Evolutionary conservation across 2,113 vertebrate species (phyloP).

Genomic region (Vidua macroura): DNA sequence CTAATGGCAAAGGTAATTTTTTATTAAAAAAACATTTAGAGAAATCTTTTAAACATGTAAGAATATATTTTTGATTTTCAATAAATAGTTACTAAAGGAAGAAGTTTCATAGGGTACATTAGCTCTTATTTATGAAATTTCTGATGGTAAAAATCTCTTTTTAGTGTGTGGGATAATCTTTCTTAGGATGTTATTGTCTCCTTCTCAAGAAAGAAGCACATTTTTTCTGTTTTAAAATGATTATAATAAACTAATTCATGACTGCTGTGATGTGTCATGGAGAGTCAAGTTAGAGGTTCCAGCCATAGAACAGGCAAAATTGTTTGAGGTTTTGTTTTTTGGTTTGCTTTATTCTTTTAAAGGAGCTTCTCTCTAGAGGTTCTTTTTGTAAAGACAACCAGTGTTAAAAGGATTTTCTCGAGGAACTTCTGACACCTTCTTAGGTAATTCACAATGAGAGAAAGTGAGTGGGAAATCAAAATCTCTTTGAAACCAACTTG

Average conservation of each 20-base stretch:
- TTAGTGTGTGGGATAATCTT: neutral
- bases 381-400: neutral
- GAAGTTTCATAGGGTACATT: neutral
- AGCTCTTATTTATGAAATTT: neutral
- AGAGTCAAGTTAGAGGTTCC: neutral
- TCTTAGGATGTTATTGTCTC: neutral
- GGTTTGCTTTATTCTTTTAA: neutral
- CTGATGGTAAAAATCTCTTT: neutral
- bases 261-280: neutral
- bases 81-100: neutral
- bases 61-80: neutral
- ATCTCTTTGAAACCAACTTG: constrained; percentile 16
- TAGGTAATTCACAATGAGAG: constrained; percentile 25
- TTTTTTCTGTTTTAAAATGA: neutral
- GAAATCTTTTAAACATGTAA: neutral
- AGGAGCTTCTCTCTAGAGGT: neutral
- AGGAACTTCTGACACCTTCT: constrained; percentile 39
- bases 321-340: neutral
- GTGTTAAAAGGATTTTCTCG: constrained; percentile 9
- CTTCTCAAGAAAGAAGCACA: neutral
- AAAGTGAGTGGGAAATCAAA: constrained; percentile 40
- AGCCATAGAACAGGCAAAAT: neutral
- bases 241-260: neutral
- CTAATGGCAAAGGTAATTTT: neutral
- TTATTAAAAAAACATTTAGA: neutral